These are phyloP conservation scores for Poicephalus gulielmi DNA, from an alignment of 2,113 vertebrate genomes.

Conservation along the genomic window DNA sequence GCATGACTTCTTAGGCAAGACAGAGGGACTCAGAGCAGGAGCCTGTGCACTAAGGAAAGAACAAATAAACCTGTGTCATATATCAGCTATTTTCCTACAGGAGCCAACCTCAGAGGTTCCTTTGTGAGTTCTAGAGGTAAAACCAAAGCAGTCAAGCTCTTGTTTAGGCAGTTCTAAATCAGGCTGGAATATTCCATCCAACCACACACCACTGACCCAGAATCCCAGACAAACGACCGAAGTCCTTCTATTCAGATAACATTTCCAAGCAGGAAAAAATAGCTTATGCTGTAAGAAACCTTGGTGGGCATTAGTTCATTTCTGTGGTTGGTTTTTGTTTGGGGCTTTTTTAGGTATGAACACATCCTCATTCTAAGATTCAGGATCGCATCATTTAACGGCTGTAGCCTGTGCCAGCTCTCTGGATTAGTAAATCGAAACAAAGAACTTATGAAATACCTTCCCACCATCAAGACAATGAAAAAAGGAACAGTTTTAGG, in stretches of 20 bases:
- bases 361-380: not conserved
- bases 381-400: not conserved
- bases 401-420: not conserved
- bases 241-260: not conserved
- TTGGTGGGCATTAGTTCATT: not conserved
- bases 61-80: not conserved
- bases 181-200: not conserved
- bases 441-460: conserved; percentile 8
- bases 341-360: not conserved
- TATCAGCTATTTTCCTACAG: not conserved
- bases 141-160: not conserved
- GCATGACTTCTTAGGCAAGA: not conserved
- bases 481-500: not conserved
- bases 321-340: not conserved
- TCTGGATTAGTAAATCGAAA: conserved; percentile 22
- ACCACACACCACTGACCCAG: not conserved
- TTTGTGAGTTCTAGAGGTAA: not conserved
- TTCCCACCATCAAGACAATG: not conserved
- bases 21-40: not conserved
- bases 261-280: not conserved
- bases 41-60: not conserved
- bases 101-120: not conserved
- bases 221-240: not conserved
- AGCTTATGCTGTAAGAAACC: not conserved
- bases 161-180: not conserved